phyloP scores from a whole-genome alignment of 1,140 invertebrate species.

The Hypsibius dujardini region DNA sequence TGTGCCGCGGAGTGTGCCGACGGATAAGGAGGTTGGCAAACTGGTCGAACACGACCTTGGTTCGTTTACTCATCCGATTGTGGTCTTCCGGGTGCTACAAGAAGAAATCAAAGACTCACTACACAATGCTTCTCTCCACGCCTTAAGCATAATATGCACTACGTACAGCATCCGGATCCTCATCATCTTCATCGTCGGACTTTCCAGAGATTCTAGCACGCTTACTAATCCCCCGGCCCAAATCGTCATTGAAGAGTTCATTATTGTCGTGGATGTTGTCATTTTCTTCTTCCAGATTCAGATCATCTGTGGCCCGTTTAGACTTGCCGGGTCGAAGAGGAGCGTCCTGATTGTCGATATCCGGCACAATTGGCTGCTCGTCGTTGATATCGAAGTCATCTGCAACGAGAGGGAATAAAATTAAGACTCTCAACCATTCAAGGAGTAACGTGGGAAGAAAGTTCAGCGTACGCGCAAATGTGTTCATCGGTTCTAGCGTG shows the following conservation, averaged over 20 bases:
- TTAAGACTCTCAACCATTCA: too few relatives aligned
- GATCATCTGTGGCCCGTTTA: neutral
- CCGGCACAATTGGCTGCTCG: too few relatives aligned
- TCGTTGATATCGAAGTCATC: too few relatives aligned
- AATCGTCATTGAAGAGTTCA: too few relatives aligned
- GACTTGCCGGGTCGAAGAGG: neutral
- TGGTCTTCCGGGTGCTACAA: constrained; percentile 9
- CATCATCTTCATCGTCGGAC: neutral
- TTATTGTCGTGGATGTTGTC: too few relatives aligned
- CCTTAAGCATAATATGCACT: too few relatives aligned
- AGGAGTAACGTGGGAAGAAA: too few relatives aligned
- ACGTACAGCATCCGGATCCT: neutral
- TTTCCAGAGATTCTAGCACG: neutral
- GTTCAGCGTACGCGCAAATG: too few relatives aligned
- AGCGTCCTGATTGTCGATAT: constrained; percentile 1
- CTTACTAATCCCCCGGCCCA: neutral
- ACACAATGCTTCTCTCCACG: too few relatives aligned
- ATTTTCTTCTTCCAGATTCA: neutral
- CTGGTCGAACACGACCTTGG: neutral
- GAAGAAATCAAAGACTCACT: too few relatives aligned
- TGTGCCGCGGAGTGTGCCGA: constrained; percentile 11
- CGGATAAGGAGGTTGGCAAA: neutral
- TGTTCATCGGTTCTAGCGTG: neutral
- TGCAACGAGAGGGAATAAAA: too few relatives aligned
- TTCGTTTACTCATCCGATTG: neutral